phyloP scores from a whole-genome alignment of 1,140 invertebrate genomes.

The Cyphomyrmex costatus region DNA sequence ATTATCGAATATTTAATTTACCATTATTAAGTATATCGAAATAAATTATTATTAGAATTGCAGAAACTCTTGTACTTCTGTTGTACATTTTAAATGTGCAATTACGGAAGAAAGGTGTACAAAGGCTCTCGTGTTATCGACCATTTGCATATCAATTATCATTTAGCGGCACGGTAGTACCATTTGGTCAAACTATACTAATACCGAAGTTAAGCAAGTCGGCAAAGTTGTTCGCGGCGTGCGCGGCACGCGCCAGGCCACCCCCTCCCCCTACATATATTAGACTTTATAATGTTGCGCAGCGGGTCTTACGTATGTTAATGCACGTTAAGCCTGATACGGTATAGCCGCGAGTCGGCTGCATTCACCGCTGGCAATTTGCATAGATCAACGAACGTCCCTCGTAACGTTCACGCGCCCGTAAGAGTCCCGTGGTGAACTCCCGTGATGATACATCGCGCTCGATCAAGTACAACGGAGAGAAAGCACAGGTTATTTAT shows the following conservation, averaged over 20 bases:
- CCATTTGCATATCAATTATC: constrained; percentile 52
- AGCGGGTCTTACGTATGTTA: constrained; percentile 77
- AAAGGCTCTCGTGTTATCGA: not conserved
- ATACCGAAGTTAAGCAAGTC: constrained; percentile 63
- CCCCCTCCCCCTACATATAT: constrained; percentile 55
- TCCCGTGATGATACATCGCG: constrained; percentile 5
- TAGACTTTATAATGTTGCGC: constrained; percentile 77
- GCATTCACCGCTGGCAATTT: constrained; percentile 45
- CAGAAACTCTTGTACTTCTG: not conserved
- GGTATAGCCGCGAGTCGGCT: constrained; percentile 48
- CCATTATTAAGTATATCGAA: not conserved
- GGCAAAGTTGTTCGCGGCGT: constrained; percentile 62
- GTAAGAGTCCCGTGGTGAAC: not conserved
- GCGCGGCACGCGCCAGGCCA: constrained; percentile 70
- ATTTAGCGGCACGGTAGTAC: constrained; percentile 33
- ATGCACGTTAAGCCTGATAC: constrained; percentile 78
- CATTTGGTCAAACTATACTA: constrained; percentile 66
- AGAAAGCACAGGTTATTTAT: not conserved
- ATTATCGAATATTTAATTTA: not conserved
- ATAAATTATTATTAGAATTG: not conserved
- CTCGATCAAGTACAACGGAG: not conserved
- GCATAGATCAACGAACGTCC: constrained; percentile 41
- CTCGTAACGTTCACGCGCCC: not conserved
- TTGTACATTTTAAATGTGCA: not conserved
- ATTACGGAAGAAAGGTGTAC: not conserved